phyloP scores from a whole-genome alignment of 2,888 invertebrate genomes.

The Folsomia manolachei region DNA sequence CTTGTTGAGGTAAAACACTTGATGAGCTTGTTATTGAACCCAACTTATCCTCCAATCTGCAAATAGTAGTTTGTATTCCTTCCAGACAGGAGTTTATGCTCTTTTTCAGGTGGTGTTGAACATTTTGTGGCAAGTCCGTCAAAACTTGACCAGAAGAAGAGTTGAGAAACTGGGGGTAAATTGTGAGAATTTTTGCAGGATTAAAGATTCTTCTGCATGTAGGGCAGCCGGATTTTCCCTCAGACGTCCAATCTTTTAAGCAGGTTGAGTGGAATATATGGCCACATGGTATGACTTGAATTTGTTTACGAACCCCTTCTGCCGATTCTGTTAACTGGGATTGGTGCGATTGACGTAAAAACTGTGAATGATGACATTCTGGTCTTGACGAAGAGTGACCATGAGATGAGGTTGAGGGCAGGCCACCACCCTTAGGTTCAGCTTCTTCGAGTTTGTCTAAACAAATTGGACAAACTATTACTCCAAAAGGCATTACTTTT shows the following conservation, averaged over 20 bases:
- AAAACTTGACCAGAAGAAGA: background rate
- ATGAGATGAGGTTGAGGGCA: background rate
- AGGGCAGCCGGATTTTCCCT: background rate
- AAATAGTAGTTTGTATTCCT: background rate
- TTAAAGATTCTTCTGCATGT: background rate
- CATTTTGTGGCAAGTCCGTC: background rate
- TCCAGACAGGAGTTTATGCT: background rate
- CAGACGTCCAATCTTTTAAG: background rate
- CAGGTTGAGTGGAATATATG: background rate
- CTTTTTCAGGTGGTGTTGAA: background rate
- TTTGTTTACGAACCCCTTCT: no score
- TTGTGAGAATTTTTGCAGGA: background rate
- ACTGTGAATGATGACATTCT: background rate
- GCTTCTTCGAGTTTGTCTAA: background rate
- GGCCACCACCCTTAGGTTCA: background rate
- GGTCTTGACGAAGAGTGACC: background rate
- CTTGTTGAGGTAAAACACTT: background rate
- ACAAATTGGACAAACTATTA: slow-evolving; percentile 4
- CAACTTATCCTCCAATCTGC: background rate
- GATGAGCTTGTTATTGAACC: background rate
- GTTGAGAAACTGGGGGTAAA: slow-evolving; percentile 3
- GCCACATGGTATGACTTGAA: background rate
- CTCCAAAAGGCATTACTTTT: background rate
- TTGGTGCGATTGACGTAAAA: no score
- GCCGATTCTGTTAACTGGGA: background rate